phyloP scores from a whole-genome alignment of 2,888 invertebrate genomes.

The Dasysyrphus tricinctus region DNA sequence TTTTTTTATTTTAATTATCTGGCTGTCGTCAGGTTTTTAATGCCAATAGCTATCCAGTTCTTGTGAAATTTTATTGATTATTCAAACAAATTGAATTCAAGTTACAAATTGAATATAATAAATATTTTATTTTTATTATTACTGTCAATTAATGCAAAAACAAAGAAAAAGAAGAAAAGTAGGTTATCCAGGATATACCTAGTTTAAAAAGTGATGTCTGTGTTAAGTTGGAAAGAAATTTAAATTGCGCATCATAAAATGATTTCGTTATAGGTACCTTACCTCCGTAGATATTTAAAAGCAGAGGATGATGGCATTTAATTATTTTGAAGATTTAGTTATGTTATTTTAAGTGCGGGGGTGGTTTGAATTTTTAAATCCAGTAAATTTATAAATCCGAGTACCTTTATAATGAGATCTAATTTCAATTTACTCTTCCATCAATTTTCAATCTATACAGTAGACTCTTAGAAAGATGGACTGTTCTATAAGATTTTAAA shows the following conservation, averaged over 20 bases:
- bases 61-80: constrained; percentile 19
- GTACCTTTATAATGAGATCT: background rate
- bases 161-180: background rate
- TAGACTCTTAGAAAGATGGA: too few relatives aligned
- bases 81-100: constrained; percentile 21
- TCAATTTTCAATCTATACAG: background rate
- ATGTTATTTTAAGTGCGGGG: background rate
- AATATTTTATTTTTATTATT: constrained; percentile 5
- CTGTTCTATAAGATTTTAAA: too few relatives aligned
- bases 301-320: background rate
- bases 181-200: constrained; percentile 38
- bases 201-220: background rate
- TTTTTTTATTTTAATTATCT: background rate
- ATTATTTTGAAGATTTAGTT: background rate
- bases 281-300: background rate
- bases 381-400: background rate
- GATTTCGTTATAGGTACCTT: background rate
- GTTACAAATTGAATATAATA: constrained; percentile 10
- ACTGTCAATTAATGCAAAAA: constrained; percentile 7
- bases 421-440: background rate
- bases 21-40: constrained; percentile 34
- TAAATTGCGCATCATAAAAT: constrained; percentile 5
- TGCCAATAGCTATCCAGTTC: constrained; percentile 12
- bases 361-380: background rate
- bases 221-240: background rate